Conservation (phyloP, 2,888 invertebrate species). For the Drosophila nigricruria region DNA sequence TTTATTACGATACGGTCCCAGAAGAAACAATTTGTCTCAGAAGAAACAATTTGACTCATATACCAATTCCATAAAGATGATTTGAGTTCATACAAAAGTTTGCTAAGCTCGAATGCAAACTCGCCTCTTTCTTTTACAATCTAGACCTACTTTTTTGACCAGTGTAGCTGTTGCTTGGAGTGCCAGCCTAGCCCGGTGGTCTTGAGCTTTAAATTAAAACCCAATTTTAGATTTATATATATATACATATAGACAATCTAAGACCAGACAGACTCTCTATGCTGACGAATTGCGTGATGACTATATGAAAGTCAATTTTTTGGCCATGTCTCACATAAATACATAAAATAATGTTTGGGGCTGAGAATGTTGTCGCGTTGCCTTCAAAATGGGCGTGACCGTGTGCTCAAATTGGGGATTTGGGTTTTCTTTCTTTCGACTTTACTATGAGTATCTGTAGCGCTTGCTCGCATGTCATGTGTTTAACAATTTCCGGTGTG, state of each 20-base stretch:
- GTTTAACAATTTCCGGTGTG: conserved; percentile 39
- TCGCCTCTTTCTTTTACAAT: not conserved
- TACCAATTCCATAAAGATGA: too few relatives aligned
- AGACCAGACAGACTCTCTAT: not conserved
- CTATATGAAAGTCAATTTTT: conserved; percentile 18
- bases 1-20: too few relatives aligned
- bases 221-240: not conserved
- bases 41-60: too few relatives aligned
- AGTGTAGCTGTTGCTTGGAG: not conserved
- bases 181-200: not conserved
- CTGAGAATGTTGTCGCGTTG: conserved; percentile 32
- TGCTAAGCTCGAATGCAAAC: not conserved
- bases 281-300: conserved; percentile 13
- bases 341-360: not conserved
- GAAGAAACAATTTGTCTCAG: too few relatives aligned
- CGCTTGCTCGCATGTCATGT: conserved; percentile 33
- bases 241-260: not conserved
- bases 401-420: conserved; percentile 54
- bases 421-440: conserved; percentile 34
- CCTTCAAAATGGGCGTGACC: conserved; percentile 36
- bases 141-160: not conserved
- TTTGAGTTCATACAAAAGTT: not conserved
- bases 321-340: conserved; percentile 2
- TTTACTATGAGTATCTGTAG: conserved; percentile 15
- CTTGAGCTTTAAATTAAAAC: not conserved